Evolutionary conservation across 2,797 vertebrate genomes (phyloP), one percentile per base, ranked within the genome.

Genomic region (Platalea minor): DNA sequence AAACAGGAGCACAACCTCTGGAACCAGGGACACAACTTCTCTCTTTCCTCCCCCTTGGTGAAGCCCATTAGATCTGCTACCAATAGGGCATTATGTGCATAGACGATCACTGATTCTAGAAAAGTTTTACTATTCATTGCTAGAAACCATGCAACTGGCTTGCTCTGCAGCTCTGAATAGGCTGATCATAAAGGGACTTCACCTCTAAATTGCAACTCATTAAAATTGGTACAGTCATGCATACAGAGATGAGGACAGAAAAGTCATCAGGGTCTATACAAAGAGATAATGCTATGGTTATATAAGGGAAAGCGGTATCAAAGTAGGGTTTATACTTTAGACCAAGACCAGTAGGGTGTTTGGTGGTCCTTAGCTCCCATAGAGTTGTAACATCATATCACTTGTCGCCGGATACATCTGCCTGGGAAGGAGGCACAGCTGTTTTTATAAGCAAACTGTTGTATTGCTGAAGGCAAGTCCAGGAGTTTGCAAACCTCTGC

Each of bases 31-130:
- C 7, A 54, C 7, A 61, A 24, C 23, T 33, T 64, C 33, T 26
- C 6, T 45, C n/a, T 45, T 68, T 72, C 37, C 15, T 78, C 41
- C 33, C 14, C 18, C 5, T 26, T 39, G 41, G 7, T 61, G 37
- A 76, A 76, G 59, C 9, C 17, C 50, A 13, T 25, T 21, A 59
- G 54, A n/a, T 35, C 46, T 74, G 57, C 43, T n/a, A 7, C 26
- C 56, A 51, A 10, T 7, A 41, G 35, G 10, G 20, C 0, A 2
- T 28, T 37, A 4, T 2, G 6, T 20, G 12, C 35, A 21, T 7
- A 46, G 43, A 10, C 26, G n/a, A 4, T 69, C 54, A 17, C 16
- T 60, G 48, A 60, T 43, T 43, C 64, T 45, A 9, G 41, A 50
- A 28, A 68, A 74, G 31, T n/a, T 37, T 67, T 70, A 29, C 19